Percentiles rank a stretch among this genome's conserved stretches.
phyloP scores from a whole-genome alignment of 2,113 vertebrate species.

The Corydoras sp. region DNA sequence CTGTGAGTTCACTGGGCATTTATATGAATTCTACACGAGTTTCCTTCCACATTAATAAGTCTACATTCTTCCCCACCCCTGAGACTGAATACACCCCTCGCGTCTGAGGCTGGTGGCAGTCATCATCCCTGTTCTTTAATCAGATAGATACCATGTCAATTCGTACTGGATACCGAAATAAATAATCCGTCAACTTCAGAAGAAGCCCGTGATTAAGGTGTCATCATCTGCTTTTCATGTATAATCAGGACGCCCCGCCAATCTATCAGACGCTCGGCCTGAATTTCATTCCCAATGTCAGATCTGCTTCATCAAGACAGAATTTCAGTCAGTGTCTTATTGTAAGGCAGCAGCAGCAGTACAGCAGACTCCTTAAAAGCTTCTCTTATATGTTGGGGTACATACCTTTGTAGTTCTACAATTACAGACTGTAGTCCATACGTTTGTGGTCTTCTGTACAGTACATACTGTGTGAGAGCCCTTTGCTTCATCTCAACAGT shows the following conservation, averaged over 20 bases:
- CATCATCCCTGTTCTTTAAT: background rate
- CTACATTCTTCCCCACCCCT: background rate
- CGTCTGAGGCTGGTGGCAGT: background rate
- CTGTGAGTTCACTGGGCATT: too few relatives aligned
- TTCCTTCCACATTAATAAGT: too few relatives aligned
- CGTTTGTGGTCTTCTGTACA: too few relatives aligned
- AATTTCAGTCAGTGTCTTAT: background rate
- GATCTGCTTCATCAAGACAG: background rate
- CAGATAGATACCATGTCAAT: background rate
- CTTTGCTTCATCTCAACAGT: too few relatives aligned
- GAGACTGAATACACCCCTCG: background rate
- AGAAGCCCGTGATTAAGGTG: constrained; percentile 10
- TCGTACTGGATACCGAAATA: background rate
- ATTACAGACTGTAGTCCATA: too few relatives aligned
- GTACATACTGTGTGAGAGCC: too few relatives aligned
- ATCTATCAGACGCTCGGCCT: background rate
- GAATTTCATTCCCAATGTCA: background rate
- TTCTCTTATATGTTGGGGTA: too few relatives aligned
- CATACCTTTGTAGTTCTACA: too few relatives aligned
- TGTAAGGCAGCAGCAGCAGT: too few relatives aligned
- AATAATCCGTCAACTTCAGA: background rate
- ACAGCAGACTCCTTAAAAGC: too few relatives aligned
- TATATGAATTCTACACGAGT: too few relatives aligned
- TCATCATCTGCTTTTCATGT: constrained; percentile 9
- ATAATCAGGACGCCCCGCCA: background rate